Percentiles rank a stretch among this genome's conserved stretches.
Evolutionary conservation across 2,113 vertebrate genomes (phyloP).

Genomic region (Trachemys scripta): DNA sequence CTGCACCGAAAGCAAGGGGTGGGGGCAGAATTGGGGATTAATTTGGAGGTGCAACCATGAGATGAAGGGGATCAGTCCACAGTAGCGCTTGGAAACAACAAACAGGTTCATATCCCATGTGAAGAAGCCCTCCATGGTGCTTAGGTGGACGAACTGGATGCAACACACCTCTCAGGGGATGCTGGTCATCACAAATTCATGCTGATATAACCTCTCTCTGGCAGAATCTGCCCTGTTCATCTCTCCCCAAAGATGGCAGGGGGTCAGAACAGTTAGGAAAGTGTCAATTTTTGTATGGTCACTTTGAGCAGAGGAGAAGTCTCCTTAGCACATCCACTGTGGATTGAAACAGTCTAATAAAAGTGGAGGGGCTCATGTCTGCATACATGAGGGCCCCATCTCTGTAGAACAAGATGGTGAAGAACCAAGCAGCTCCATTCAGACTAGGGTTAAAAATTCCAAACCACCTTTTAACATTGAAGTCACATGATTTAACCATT

Average conservation of each 20-base stretch:
- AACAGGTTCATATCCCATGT: background rate
- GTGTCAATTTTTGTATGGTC: background rate
- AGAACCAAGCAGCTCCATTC: background rate
- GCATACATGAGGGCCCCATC: too few species aligned
- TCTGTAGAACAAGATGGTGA: background rate
- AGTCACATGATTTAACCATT: background rate
- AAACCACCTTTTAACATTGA: background rate
- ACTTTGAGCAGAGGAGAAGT: background rate
- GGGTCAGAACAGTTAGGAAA: background rate
- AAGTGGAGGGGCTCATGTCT: too few species aligned
- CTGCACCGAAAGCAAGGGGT: background rate
- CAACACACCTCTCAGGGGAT: background rate
- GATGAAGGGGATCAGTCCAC: background rate
- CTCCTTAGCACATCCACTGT: background rate
- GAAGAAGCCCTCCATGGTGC: background rate
- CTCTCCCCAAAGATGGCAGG: background rate
- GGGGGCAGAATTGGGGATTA: background rate
- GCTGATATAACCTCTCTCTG: background rate
- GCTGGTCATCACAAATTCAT: background rate
- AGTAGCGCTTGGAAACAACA: background rate
- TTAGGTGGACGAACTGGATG: background rate
- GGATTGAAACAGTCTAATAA: background rate
- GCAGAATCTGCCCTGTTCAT: background rate
- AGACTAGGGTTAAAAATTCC: constrained; percentile 31
- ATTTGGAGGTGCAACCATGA: background rate